A percentile compares a stretch with the other conserved stretches of the same genome.
Conservation (phyloP, 2,888 invertebrate genomes). For the Pimpla rufipes region DNA sequence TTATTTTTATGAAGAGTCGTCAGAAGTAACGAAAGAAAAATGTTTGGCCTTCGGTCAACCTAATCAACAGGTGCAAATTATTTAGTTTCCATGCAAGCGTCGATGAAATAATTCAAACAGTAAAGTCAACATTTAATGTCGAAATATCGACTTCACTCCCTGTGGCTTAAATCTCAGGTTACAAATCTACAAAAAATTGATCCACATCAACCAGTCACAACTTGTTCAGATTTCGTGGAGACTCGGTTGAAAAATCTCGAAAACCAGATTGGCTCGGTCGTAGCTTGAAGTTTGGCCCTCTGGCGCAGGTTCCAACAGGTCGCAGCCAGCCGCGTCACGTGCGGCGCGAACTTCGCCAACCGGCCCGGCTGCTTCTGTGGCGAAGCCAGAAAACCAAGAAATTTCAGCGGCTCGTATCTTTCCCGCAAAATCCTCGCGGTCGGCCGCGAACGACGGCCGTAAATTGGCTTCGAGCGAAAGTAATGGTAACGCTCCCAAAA, state of each 20-base stretch:
- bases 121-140: too few species aligned
- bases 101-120: too few species aligned
- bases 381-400: neutral
- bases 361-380: neutral
- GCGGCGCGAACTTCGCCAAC: neutral
- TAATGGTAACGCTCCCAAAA: slow-evolving; percentile 50
- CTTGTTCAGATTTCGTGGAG: neutral
- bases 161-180: neutral
- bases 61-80: too few species aligned
- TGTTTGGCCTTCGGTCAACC: too few species aligned
- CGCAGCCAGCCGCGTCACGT: neutral
- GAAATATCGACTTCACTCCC: neutral
- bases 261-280: neutral
- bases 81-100: too few species aligned
- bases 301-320: neutral
- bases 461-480: neutral
- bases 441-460: slow-evolving; percentile 17
- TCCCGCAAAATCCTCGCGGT: neutral
- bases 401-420: neutral
- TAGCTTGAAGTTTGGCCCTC: neutral
- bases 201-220: neutral
- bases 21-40: too few species aligned
- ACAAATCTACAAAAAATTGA: neutral
- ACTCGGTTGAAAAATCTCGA: neutral
- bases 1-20: too few species aligned